Base-by-base conservation (phyloP, 2,888 invertebrate species). In the Bombylius discolor region DNA sequence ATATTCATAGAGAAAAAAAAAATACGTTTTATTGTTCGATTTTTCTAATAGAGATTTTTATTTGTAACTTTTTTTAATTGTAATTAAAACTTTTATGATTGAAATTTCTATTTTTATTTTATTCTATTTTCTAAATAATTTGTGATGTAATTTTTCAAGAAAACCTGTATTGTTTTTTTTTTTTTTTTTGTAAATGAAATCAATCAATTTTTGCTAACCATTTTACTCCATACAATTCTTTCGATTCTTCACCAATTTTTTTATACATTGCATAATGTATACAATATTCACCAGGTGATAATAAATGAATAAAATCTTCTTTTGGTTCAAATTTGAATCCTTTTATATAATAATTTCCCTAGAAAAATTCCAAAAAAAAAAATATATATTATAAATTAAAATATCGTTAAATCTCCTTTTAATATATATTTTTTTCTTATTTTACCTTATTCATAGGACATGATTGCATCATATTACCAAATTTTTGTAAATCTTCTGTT, bases 391-490 rank as follows among this genome's bases (percentile, higher is more conserved):
- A n/a, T n/a, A n/a, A n/a, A 23, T 7, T 8, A 47, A 47, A 23
- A 5, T 49, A 5, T 32, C 11, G n/a, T 47, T 34, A 44, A 54
- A 9, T 13, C 7, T 39, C 42, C 14, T 23, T 11, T 31, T 13
- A 23, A 23, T 14, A n/a, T 31, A 32, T 14, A 34, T 47, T 47
- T 47, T 7, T 36, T 44, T 50, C 48, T 36, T 36, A 36, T 36
- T 36, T 36, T 11, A 62, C 64, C 51, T 57, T 56, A 7, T 46
- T 54, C 3, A 58, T n/a, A 4, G 59, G 59, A 49, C 59, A 60
- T 11, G 47, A 49, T 32, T 53, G 49, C n/a, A 60, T 34, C 6
- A 60, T 31, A 47, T 60, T 60, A n/a, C 59, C 59, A 49, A 56
- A 52, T 39, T 60, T 56, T 7, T 47, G 31, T 31, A 60, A 49